A percentile compares a stretch with the other conserved stretches of the same genome.
Conservation (phyloP, 2,797 vertebrate genomes). For the Catamblyrhynchus diadema region DNA sequence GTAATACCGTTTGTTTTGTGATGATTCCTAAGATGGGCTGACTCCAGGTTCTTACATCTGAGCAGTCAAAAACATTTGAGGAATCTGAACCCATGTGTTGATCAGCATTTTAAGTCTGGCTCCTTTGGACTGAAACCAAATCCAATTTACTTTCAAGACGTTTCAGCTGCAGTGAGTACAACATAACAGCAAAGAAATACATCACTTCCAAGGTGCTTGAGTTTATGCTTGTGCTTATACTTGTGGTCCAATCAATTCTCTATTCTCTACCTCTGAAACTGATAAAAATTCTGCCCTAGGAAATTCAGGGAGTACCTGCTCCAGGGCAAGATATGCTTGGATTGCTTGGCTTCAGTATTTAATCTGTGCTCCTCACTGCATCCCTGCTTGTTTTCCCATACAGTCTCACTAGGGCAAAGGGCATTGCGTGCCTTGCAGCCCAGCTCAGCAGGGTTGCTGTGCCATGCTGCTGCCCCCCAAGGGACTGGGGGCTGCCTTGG, state of each 20-base stretch:
- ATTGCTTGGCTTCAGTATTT: neutral
- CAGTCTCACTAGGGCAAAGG: accelerated
- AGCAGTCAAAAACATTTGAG: neutral
- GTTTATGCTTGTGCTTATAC: neutral
- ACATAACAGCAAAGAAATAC: neutral
- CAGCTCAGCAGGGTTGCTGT: accelerated
- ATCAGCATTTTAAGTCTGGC: neutral
- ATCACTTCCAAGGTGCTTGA: neutral
- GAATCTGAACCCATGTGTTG: neutral
- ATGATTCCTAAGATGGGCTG: neutral
- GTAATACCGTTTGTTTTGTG: neutral
- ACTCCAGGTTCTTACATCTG: neutral
- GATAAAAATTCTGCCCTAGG: neutral
- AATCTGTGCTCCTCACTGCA: accelerated
- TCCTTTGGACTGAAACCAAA: neutral
- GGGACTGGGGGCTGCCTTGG: neutral
- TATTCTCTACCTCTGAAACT: neutral
- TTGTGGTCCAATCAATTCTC: neutral
- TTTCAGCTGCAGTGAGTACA: neutral
- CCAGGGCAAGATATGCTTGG: neutral
- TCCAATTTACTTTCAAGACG: neutral
- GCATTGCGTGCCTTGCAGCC: neutral
- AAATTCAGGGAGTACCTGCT: neutral
- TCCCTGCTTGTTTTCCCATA: accelerated
- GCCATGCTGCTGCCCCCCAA: neutral